Conservation (phyloP, 2,888 invertebrate genomes). For the Leptinotarsa juncta region DNA sequence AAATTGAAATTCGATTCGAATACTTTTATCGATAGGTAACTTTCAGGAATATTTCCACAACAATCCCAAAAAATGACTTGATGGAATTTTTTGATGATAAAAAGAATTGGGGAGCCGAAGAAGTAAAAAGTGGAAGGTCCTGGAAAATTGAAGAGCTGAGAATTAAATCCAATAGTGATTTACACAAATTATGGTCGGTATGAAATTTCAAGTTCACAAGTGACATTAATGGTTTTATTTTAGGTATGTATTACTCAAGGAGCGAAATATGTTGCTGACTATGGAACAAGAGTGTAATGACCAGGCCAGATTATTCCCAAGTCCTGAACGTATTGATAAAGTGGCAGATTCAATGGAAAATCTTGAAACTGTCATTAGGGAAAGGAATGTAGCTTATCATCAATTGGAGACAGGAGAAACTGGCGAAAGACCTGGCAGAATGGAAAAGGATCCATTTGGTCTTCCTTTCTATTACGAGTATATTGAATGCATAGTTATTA, state of each 20-base stretch:
- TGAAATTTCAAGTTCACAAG: conserved; percentile 14
- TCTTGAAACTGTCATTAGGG: conserved; percentile 88
- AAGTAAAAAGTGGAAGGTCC: conserved; percentile 84
- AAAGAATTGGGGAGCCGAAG: conserved; percentile 83
- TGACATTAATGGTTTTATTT: conserved; percentile 27
- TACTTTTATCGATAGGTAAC: neutral
- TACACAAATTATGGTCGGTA: conserved; percentile 94
- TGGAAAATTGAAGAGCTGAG: conserved; percentile 93
- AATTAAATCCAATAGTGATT: conserved; percentile 93
- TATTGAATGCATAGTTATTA: conserved; percentile 26
- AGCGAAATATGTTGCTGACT: conserved; percentile 95
- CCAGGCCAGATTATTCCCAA: conserved; percentile 80
- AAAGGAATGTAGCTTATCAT: conserved; percentile 91
- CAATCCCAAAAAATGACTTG: conserved; percentile 67
- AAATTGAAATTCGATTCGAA: neutral
- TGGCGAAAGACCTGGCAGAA: conserved; percentile 79
- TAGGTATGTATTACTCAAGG: conserved; percentile 90
- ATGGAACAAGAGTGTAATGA: conserved; percentile 89
- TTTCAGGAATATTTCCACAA: conserved; percentile 55
- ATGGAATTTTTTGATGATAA: conserved; percentile 92
- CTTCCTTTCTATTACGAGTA: conserved; percentile 69
- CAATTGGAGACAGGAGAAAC: conserved; percentile 88
- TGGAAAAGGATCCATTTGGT: conserved; percentile 73
- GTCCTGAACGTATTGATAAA: conserved; percentile 93
- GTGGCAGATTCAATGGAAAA: conserved; percentile 95